Evolutionary conservation across 2,113 vertebrate genomes (phyloP).

Genomic region (Anthoscopus minutus): DNA sequence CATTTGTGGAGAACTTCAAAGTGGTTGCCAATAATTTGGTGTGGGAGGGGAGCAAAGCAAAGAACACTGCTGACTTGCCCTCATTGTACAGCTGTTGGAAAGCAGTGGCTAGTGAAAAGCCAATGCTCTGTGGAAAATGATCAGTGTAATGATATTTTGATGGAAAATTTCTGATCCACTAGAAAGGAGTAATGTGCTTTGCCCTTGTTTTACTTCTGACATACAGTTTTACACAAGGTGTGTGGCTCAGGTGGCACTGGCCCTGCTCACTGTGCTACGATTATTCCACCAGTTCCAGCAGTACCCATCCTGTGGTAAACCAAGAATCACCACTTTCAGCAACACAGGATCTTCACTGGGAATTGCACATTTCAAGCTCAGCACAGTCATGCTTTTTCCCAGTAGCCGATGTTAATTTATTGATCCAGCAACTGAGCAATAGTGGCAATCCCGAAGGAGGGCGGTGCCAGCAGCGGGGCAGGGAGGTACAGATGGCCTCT

Average conservation of each 20-base stretch:
- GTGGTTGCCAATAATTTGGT: neutral
- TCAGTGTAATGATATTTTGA: neutral
- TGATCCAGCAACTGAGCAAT: neutral
- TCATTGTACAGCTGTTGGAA: neutral
- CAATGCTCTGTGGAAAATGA: neutral
- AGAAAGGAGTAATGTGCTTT: neutral
- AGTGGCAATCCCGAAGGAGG: neutral
- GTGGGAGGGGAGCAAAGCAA: neutral
- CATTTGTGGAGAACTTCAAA: neutral
- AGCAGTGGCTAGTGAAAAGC: neutral
- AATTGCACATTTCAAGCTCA: neutral
- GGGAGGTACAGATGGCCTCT: neutral
- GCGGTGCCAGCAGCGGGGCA: neutral
- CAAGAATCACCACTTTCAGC: neutral
- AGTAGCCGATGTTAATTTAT: neutral
- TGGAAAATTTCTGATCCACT: neutral
- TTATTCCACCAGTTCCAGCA: neutral
- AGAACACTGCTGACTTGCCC: neutral
- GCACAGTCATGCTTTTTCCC: neutral
- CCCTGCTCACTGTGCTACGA: neutral
- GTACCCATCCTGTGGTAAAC: neutral
- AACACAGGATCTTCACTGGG: neutral
- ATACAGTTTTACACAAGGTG: neutral
- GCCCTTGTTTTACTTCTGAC: neutral
- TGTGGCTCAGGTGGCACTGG: neutral